Evolutionary conservation across 2,888 invertebrate genomes (phyloP).

Genomic region (Adelognathus sp.): DNA sequence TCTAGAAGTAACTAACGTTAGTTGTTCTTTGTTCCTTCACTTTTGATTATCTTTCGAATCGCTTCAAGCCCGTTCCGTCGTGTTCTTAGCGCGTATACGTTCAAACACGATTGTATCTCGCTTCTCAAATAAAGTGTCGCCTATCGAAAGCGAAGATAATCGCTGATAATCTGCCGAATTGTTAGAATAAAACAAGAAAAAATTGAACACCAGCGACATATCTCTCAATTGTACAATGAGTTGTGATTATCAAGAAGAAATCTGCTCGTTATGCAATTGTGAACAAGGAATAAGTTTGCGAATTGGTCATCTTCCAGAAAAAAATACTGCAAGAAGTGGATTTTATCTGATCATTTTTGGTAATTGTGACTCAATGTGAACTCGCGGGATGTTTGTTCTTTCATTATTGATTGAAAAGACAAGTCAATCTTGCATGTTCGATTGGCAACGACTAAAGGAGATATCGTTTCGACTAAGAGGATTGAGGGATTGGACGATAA

Average conservation of each 20-base stretch:
- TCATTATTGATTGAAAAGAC: constrained; percentile 31
- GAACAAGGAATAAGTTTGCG: constrained; percentile 2
- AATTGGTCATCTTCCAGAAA: background rate
- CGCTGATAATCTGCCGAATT: constrained; percentile 43
- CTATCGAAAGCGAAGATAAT: constrained; percentile 5
- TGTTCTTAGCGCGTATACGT: constrained; percentile 13
- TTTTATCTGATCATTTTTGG: constrained; percentile 20
- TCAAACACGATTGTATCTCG: background rate
- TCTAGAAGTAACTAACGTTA: constrained; percentile 45
- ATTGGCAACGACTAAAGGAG: constrained; percentile 37
- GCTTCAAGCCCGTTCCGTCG: constrained; percentile 26
- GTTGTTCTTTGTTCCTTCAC: constrained; percentile 8
- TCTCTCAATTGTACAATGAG: constrained; percentile 51
- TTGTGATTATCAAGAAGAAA: constrained; percentile 53
- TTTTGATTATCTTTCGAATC: constrained; percentile 16
- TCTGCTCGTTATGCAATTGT: constrained; percentile 34
- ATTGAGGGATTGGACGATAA: constrained; percentile 2
- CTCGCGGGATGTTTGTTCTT: constrained; percentile 15
- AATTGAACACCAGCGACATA: constrained; percentile 47
- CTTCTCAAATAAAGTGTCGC: background rate
- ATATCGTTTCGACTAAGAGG: constrained; percentile 22
- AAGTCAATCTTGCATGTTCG: constrained; percentile 41
- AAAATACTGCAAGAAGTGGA: background rate
- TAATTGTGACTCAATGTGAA: background rate
- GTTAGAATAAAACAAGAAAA: constrained; percentile 7